Percentiles rank a stretch among this genome's conserved stretches.
These are phyloP conservation scores for Lucilia sericata DNA, from an alignment of 1,140 invertebrate species.

Conservation along the genomic window DNA sequence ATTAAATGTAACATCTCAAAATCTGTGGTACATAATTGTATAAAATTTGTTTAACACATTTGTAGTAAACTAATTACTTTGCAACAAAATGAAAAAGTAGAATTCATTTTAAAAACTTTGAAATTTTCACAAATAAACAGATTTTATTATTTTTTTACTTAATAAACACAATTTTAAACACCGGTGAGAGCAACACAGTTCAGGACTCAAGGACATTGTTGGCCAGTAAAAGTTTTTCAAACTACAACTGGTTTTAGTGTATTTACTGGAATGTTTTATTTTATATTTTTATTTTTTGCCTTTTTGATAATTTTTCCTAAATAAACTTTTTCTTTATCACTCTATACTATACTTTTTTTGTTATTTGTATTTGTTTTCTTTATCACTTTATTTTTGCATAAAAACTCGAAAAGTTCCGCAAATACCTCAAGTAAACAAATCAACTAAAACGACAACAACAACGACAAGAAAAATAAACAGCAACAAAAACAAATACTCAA, in stretches of 20 bases:
- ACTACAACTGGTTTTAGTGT: not conserved
- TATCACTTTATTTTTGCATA: slow-evolving; percentile 14
- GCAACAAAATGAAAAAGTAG: not conserved
- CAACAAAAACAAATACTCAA: not conserved
- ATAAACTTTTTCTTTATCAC: slow-evolving; percentile 15
- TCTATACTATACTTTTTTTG: not conserved
- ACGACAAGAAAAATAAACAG: not conserved
- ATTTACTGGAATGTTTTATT: too few relatives aligned
- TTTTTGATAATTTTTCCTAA: not conserved
- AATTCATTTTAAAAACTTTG: not conserved
- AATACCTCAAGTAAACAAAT: slow-evolving; percentile 28
- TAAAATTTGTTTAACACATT: too few relatives aligned
- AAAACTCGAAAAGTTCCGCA: slow-evolving; percentile 9
- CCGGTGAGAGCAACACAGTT: not conserved
- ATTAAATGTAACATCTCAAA: too few relatives aligned
- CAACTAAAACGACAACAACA: slow-evolving; percentile 19
- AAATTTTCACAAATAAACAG: slow-evolving; percentile 10
- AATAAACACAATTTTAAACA: not conserved
- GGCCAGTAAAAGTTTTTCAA: not conserved
- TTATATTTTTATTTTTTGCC: not conserved
- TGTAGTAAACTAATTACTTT: too few relatives aligned
- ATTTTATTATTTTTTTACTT: not conserved
- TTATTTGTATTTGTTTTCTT: slow-evolving; percentile 15
- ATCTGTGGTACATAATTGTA: too few relatives aligned
- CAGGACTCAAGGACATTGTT: not conserved